Evolutionary conservation across 2,797 vertebrate species (phyloP), one percentile per base, ranked within the genome.

Genomic region (Pempheris klunzingeri): DNA sequence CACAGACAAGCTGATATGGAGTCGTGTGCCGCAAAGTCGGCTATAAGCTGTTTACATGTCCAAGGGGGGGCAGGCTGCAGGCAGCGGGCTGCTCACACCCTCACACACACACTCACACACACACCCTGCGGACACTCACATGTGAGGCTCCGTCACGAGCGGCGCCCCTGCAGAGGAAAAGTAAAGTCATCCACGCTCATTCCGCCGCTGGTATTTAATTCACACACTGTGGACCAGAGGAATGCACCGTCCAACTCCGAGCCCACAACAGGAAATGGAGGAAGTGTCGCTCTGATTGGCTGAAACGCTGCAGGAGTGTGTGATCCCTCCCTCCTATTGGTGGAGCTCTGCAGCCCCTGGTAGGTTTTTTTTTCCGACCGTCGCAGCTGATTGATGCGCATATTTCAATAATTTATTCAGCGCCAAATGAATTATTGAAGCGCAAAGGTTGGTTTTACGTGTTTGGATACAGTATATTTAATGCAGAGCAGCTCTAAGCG

Each of bases 401-500:
- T 43, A 71, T 88, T 88, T 92, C 30, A 95, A 95, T 95, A 81
- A 95, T 95, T 94, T 39, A 95, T 90, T 84, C 78, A 83, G 74
- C 13, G 74, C 58, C 59, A 24, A 34, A 87, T 95, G 2, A 95
- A 94, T 95, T 88, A 95, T 95, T 95, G 32, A 95, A 74, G 68
- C 20, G 14, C 13, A n/a, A 32, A 52, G 81, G 81, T 65, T 67
- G 85, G 53, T 69, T 77, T 86, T 65, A 87, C 78, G 22, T 65
- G 77, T 86, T 84, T 77, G 72, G 85, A 30, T 61, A 83, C 77
- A 77, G 63, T 43, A 43, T 71, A 59, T 78, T 65, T 71, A 59
- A 58, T 38, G 44, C 36, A 52, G 55, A 24, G 4, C 14, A 36
- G 17, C 10, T 3, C n/a, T 4, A 9, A 47, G n/a, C 7, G 63